A percentile compares a stretch with the other conserved stretches of the same genome.
Evolutionary conservation across 2,113 vertebrate genomes (phyloP).

Genomic region (Micronisus gabar): DNA sequence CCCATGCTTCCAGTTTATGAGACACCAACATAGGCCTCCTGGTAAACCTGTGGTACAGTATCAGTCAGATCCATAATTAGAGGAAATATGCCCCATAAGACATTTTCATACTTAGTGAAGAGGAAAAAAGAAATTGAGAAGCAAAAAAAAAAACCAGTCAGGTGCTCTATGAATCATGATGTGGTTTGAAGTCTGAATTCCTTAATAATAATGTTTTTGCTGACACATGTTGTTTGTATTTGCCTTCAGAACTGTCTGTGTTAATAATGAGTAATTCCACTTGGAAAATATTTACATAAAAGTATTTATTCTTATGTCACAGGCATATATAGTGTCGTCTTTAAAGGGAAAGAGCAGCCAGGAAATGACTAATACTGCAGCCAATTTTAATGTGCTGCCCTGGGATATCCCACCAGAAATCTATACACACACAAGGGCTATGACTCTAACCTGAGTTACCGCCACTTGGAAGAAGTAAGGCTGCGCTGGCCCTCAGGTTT

Average conservation of each 20-base stretch:
- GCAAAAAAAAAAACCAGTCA: background rate
- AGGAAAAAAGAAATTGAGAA: background rate
- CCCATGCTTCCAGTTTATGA: background rate
- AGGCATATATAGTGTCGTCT: background rate
- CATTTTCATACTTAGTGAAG: background rate
- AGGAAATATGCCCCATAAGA: background rate
- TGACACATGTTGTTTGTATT: constrained; percentile 41
- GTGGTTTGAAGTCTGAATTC: constrained; percentile 27
- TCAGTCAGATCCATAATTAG: background rate
- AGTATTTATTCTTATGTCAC: constrained; percentile 36
- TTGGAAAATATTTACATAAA: constrained; percentile 47
- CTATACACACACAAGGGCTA: background rate
- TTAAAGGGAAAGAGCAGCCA: background rate
- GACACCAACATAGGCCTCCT: background rate
- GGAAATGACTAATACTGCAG: background rate
- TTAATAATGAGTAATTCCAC: constrained; percentile 40
- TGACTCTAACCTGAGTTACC: background rate
- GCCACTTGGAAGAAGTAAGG: background rate
- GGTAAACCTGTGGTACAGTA: background rate
- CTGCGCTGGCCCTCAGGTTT: background rate
- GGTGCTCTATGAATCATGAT: constrained; percentile 43
- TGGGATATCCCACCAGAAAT: background rate
- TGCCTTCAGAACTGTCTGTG: constrained; percentile 29
- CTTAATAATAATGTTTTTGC: constrained; percentile 31
- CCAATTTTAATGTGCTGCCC: background rate